Conservation (phyloP, 2,888 invertebrate genomes). For the Lordiphosa fenestrarum region DNA sequence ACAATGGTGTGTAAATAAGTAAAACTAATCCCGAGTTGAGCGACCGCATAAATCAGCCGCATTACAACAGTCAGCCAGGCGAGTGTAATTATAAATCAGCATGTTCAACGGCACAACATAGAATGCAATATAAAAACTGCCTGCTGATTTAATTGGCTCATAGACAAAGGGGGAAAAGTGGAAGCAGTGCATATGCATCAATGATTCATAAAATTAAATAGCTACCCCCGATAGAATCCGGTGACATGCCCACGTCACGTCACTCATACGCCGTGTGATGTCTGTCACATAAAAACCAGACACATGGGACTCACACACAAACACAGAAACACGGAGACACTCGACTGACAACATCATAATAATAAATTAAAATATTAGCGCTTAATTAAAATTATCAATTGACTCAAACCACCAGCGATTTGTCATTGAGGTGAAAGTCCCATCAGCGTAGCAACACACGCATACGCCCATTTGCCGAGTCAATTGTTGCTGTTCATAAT, state of each 20-base stretch:
- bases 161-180: constrained; percentile 11
- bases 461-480: constrained; percentile 28
- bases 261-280: constrained; percentile 37
- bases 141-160: constrained; percentile 51
- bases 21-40: constrained; percentile 61
- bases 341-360: constrained; percentile 44
- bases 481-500: constrained; percentile 9
- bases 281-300: constrained; percentile 39
- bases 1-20: constrained; percentile 55
- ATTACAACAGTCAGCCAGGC: constrained; percentile 40
- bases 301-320: constrained; percentile 14
- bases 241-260: constrained; percentile 38
- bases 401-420: constrained; percentile 36
- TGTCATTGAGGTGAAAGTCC: constrained; percentile 34
- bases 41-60: constrained; percentile 71
- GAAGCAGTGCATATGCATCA: constrained; percentile 52
- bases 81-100: constrained; percentile 45
- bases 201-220: constrained; percentile 71
- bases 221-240: constrained; percentile 35
- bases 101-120: constrained; percentile 25
- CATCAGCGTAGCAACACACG: constrained; percentile 32
- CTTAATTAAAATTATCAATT: constrained; percentile 73
- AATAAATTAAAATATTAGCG: constrained; percentile 73
- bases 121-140: constrained; percentile 38
- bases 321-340: constrained; percentile 1